Evolutionary conservation across 2,113 vertebrate genomes (phyloP), one percentile per base, ranked within the genome.

Genomic region (Lipophrys pholis): DNA sequence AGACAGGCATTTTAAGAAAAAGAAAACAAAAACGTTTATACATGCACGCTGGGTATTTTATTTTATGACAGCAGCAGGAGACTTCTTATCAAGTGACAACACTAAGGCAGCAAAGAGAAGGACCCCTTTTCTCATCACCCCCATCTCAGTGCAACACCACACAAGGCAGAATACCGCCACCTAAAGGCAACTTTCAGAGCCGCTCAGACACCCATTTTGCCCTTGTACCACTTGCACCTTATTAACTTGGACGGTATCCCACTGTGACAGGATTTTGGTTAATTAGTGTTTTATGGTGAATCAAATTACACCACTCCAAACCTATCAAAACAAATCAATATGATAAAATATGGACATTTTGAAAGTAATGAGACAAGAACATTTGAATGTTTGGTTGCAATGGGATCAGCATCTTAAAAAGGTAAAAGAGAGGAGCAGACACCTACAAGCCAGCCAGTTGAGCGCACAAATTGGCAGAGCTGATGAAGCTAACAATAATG

Each of bases 131-230:
- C 61, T 77, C 73, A 39, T 63, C 74, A 63, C 43, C 57, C 53
- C 76, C 17, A 30, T 69, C 14, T 68, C 56, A 69, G 40, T 61
- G 69, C 54, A 54, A 78, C 52, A 57, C 21, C 15, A 81, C 68
- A 84, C 41, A 82, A 92, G 91, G 92, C 87, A 94, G 89, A 93
- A 85, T 92, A 85, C 78, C 87, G 87, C 94, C 93, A 93, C 92
- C 94, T 94, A 91, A 83, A 91, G 93, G 91, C 71, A 21, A 73
- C 42, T 87, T 80, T 58, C 76, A 89, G 59, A 86, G 86, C 65
- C 82, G 66, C 58, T 52, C 39, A 54, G 43, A 59, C 54, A 77
- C 73, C 58, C 53, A 42, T 9, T 69, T 69, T 50, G 63, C 67
- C 66, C 63, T 40, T 42, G 57, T 54, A 46, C 51, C 68, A 64